phyloP scores from a whole-genome alignment of 2,113 vertebrate species.

The Pachypanchax playfairii region DNA sequence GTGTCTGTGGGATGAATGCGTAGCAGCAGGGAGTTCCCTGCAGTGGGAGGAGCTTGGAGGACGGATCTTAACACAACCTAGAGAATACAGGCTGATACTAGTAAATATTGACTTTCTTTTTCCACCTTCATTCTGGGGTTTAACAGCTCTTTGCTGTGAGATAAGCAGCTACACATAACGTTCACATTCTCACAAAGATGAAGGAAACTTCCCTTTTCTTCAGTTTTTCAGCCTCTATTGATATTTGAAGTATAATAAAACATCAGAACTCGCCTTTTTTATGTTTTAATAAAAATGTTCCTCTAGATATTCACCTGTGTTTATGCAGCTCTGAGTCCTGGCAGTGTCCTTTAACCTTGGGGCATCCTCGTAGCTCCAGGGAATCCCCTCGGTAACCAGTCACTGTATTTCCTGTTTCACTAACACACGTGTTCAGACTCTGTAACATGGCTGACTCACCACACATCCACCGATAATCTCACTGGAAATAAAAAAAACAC shows the following conservation, averaged over 20 bases:
- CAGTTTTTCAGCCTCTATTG: slow-evolving; percentile 1
- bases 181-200: slow-evolving; percentile 4
- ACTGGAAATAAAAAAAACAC: slow-evolving; percentile 31
- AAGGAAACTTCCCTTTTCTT: slow-evolving; percentile 29
- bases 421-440: neutral
- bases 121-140: slow-evolving; percentile 7
- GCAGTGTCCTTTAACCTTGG: slow-evolving; percentile 14
- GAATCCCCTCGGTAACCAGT: slow-evolving; percentile 46
- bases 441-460: slow-evolving; percentile 17
- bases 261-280: too few relatives aligned
- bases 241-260: too few relatives aligned
- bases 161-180: slow-evolving; percentile 14
- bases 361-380: slow-evolving; percentile 46
- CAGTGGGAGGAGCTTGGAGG: slow-evolving; percentile 41
- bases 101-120: slow-evolving; percentile 82
- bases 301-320: neutral
- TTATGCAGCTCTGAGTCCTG: slow-evolving; percentile 20
- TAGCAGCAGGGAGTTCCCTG: slow-evolving; percentile 81
- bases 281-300: too few relatives aligned
- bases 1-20: slow-evolving; percentile 54
- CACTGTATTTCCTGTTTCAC: slow-evolving; percentile 30
- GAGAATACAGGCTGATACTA: slow-evolving; percentile 24
- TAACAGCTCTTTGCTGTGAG: slow-evolving; percentile 20
- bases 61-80: slow-evolving; percentile 36
- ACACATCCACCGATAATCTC: slow-evolving; percentile 21